Evolutionary conservation across 2,797 vertebrate species (phyloP).

Genomic region (Ceryle rudis): DNA sequence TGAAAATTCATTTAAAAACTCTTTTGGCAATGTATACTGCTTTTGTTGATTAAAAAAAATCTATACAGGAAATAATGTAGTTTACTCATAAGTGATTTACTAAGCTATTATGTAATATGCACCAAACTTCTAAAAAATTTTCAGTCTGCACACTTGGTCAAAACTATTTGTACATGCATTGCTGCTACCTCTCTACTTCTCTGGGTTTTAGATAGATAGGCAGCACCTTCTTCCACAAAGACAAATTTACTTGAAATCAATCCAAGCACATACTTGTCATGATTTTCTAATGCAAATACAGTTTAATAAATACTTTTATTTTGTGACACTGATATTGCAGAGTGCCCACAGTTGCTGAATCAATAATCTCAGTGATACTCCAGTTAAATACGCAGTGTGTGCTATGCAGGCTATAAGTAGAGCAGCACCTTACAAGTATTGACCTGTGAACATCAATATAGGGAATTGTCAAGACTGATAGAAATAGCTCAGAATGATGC

Average conservation of each 20-base stretch:
- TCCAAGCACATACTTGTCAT: background rate
- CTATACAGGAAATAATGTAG: background rate
- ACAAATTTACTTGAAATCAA: background rate
- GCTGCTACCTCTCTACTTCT: background rate
- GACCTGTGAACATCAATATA: background rate
- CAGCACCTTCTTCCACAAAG: background rate
- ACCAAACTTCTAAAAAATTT: background rate
- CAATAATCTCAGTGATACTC: background rate
- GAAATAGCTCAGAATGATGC: background rate
- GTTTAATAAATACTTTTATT: background rate
- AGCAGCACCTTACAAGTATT: background rate
- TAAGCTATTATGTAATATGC: background rate
- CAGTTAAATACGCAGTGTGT: background rate
- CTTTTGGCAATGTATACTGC: background rate
- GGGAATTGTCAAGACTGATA: background rate
- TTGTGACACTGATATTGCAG: background rate
- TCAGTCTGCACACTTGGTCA: background rate
- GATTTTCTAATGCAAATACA: background rate
- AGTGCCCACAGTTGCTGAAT: background rate
- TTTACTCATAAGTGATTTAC: background rate
- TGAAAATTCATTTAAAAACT: background rate
- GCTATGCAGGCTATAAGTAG: background rate
- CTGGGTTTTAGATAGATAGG: background rate
- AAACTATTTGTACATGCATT: background rate
- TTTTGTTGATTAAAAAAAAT: background rate